Conservation (phyloP, 1,140 invertebrate genomes). For the Brachionus rotundiformis region DNA sequence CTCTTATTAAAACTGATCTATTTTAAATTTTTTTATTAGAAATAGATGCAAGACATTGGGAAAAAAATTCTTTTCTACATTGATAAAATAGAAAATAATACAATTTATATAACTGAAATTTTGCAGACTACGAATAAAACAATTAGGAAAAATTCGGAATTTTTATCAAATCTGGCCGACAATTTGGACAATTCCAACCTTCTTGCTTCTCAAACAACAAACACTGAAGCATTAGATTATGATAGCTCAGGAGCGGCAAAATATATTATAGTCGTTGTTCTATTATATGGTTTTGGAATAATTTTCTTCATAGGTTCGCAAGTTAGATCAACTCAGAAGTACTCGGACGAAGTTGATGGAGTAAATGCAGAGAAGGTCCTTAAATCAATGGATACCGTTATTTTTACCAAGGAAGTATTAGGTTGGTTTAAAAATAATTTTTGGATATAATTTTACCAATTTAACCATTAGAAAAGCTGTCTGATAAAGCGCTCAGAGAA, state of each 20-base stretch:
- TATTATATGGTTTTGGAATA: constrained; percentile 37
- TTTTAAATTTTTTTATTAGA: neutral
- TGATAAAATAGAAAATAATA: constrained; percentile 38
- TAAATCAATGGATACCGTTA: constrained; percentile 32
- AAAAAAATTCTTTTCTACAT: constrained; percentile 41
- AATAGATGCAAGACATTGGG: constrained; percentile 10
- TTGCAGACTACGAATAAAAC: neutral
- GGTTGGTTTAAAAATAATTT: neutral
- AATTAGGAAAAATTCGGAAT: neutral
- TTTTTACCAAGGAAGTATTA: constrained; percentile 48
- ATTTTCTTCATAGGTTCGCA: constrained; percentile 49
- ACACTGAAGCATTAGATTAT: neutral
- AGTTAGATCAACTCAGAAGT: constrained; percentile 38
- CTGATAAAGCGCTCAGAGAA: constrained; percentile 39
- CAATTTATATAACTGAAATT: constrained; percentile 21
- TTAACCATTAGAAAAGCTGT: constrained; percentile 26
- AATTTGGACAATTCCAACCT: neutral
- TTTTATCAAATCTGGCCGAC: neutral
- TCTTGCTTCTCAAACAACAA: neutral
- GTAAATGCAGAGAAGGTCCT: constrained; percentile 49
- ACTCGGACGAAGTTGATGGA: constrained; percentile 31
- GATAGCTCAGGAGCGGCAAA: constrained; percentile 47
- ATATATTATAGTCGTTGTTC: constrained; percentile 28
- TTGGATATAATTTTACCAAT: neutral
- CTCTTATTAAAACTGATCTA: too few relatives aligned